Percentiles rank a stretch among this genome's conserved stretches.
Conservation (phyloP, 1,140 invertebrate genomes). For the Helicoverpa zea region DNA sequence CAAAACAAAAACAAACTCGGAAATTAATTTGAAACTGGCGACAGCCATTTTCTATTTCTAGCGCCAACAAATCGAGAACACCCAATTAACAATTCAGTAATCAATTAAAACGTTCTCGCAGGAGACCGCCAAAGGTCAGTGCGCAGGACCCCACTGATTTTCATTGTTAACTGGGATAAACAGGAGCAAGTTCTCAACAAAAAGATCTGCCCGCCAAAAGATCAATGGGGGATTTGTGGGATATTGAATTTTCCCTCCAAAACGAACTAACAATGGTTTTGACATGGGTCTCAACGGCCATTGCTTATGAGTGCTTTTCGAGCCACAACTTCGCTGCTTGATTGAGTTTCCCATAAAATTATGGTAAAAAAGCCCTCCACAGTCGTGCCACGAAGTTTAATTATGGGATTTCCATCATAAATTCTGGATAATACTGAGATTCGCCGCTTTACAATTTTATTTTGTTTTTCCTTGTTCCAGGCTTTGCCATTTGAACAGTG, state of each 20-base stretch:
- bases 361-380: conserved; percentile 19
- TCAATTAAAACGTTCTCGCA: not conserved
- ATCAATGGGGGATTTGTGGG: conserved; percentile 63
- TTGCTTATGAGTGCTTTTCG: conserved; percentile 54
- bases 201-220: conserved; percentile 59
- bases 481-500: conserved; percentile 3
- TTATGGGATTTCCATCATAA: conserved; percentile 63
- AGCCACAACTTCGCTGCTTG: conserved; percentile 55
- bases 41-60: not conserved
- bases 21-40: not conserved
- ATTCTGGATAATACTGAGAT: conserved; percentile 52
- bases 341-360: conserved; percentile 69
- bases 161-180: conserved; percentile 42
- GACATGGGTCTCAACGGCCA: conserved; percentile 65
- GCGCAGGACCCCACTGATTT: conserved; percentile 1
- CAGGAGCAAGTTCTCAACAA: conserved; percentile 51
- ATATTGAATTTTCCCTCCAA: conserved; percentile 69
- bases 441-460: not conserved
- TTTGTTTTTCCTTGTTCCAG: conserved; percentile 28
- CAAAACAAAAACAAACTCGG: not conserved
- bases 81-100: conserved; percentile 23
- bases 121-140: conserved; percentile 23
- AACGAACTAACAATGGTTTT: conserved; percentile 67
- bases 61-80: not conserved
- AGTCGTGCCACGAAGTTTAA: conserved; percentile 60